Conservation (phyloP, 2,888 invertebrate genomes). For the Harpagoxenus sublaevis region DNA sequence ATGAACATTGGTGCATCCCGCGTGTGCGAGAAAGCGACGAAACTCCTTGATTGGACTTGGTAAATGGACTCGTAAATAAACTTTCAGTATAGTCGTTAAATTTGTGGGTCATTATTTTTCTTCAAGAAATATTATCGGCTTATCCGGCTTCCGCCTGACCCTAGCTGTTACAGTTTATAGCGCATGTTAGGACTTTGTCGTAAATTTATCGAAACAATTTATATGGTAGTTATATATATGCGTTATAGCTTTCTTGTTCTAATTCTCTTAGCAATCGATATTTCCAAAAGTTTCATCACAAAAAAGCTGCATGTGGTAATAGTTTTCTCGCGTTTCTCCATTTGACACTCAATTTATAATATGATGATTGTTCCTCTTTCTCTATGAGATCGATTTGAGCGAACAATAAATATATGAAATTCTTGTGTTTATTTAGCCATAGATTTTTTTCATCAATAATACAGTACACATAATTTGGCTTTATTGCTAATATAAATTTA, state of each 20-base stretch:
- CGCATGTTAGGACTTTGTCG: neutral
- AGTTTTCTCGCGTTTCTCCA: neutral
- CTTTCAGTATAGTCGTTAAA: constrained; percentile 35
- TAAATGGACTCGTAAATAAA: constrained; percentile 44
- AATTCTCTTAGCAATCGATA: neutral
- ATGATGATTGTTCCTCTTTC: neutral
- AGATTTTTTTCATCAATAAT: constrained; percentile 6
- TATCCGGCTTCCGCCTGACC: constrained; percentile 4
- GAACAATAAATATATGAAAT: neutral
- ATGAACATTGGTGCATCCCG: neutral
- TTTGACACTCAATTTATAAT: neutral
- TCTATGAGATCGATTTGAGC: neutral
- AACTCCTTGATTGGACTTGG: neutral
- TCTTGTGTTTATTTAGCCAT: neutral
- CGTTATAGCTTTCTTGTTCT: neutral
- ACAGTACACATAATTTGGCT: neutral
- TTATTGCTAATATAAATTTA: neutral
- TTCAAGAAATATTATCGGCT: constrained; percentile 1
- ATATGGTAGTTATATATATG: neutral
- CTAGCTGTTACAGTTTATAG: constrained; percentile 31
- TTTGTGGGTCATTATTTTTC: constrained; percentile 48
- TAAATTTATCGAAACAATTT: neutral
- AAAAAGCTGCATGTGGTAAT: neutral
- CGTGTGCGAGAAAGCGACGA: constrained; percentile 24
- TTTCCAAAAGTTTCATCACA: neutral